A percentile compares a stretch with the other conserved stretches of the same genome.
These are phyloP conservation scores for Parelbella ahira DNA, from an alignment of 2,888 invertebrate species.

Conservation along the genomic window DNA sequence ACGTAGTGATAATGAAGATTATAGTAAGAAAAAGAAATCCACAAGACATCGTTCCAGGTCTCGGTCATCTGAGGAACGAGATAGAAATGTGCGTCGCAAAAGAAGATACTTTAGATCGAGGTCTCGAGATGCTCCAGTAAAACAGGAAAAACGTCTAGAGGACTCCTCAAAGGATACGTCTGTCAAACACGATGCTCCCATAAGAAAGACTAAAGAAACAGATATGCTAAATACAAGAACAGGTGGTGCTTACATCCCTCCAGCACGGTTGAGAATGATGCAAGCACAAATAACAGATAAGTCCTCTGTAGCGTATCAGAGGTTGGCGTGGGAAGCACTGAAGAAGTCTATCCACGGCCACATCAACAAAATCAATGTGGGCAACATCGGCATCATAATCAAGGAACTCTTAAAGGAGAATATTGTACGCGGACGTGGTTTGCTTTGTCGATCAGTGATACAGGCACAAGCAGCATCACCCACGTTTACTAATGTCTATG, in stretches of 20 bases:
- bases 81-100: slow-evolving; percentile 51
- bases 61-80: slow-evolving; percentile 43
- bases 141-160: slow-evolving; percentile 46
- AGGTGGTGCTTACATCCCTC: slow-evolving; percentile 98
- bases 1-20: slow-evolving; percentile 49
- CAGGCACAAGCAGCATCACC: slow-evolving; percentile 98
- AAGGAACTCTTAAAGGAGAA: slow-evolving; percentile 96
- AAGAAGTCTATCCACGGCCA: slow-evolving; percentile 99
- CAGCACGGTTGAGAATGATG: slow-evolving; percentile 96
- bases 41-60: slow-evolving; percentile 55
- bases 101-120: slow-evolving; percentile 55
- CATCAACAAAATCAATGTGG: slow-evolving; percentile 98
- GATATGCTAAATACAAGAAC: slow-evolving; percentile 91
- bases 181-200: slow-evolving; percentile 45
- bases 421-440: slow-evolving; percentile 95
- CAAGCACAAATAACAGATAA: slow-evolving; percentile 98
- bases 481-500: slow-evolving; percentile 98
- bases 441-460: slow-evolving; percentile 95
- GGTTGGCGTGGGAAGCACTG: slow-evolving; percentile 98
- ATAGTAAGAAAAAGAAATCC: slow-evolving; percentile 47
- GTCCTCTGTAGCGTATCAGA: slow-evolving; percentile 95
- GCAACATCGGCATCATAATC: slow-evolving; percentile 95
- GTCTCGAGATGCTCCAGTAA: slow-evolving; percentile 42
- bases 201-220: slow-evolving; percentile 58
- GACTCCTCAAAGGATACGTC: slow-evolving; percentile 36